A percentile compares a stretch with the other conserved stretches of the same genome.
These are phyloP conservation scores for Chiridota heheva DNA, from an alignment of 35 echinoderm and acorn worm genomes.

Conservation along the genomic window DNA sequence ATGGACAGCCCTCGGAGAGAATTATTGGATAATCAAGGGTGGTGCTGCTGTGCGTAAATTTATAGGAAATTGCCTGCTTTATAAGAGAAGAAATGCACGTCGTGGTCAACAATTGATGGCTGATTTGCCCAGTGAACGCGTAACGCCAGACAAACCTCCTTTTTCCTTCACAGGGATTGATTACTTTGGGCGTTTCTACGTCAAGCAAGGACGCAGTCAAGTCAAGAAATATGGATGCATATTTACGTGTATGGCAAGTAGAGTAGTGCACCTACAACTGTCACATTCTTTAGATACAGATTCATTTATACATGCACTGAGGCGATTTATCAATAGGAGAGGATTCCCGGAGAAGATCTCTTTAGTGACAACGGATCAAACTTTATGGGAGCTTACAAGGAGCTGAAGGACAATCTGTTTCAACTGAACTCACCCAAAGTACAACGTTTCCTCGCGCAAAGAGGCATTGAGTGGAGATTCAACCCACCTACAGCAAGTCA, in stretches of 20 bases:
- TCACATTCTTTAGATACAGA: neutral
- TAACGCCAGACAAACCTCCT: conserved; percentile 3
- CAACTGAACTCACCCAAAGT: neutral
- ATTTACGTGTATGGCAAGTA: conserved; percentile 9
- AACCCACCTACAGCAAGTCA: conserved; percentile 41
- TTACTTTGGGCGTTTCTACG: conserved; percentile 6
- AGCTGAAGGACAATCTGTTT: conserved; percentile 5
- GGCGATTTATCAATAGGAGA: neutral
- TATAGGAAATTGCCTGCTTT: neutral
- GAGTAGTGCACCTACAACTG: neutral
- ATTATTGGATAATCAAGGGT: conserved; percentile 17
- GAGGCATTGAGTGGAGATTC: conserved; percentile 38
- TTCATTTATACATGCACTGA: neutral
- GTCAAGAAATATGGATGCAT: conserved; percentile 16
- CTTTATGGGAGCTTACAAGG: conserved; percentile 40
- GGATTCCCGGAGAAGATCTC: neutral
- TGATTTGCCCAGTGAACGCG: neutral
- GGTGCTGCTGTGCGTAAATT: neutral
- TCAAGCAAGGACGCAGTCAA: neutral
- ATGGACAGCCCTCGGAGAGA: neutral
- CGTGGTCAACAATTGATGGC: conserved; percentile 13
- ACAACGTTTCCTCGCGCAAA: neutral
- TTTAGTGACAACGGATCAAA: conserved; percentile 51
- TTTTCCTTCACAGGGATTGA: conserved; percentile 12
- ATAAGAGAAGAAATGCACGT: neutral